Percentiles rank a stretch among this genome's conserved stretches.
Conservation (phyloP, 1,140 invertebrate genomes). For the Sinella curviseta region DNA sequence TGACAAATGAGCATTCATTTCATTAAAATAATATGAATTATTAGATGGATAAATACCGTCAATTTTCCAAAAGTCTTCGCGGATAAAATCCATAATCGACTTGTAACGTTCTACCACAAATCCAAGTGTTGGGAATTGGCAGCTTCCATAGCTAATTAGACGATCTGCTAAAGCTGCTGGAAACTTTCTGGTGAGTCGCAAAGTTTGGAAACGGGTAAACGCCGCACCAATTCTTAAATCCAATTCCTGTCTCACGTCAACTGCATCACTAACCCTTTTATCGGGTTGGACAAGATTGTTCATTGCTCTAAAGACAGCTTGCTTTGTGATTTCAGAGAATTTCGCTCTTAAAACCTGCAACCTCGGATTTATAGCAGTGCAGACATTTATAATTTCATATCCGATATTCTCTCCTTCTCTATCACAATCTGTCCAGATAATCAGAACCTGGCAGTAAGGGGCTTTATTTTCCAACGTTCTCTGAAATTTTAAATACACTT, state of each 20-base stretch:
- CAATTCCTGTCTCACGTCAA: constrained; percentile 90
- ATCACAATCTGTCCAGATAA: constrained; percentile 99
- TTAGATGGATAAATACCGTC: constrained; percentile 68
- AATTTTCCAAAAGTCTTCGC: constrained; percentile 92
- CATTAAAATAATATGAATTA: constrained; percentile 29
- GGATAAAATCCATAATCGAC: constrained; percentile 82
- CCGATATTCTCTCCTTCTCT: constrained; percentile 98
- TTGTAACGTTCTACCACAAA: constrained; percentile 95
- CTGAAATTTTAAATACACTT: too few species aligned
- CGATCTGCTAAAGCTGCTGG: constrained; percentile 71
- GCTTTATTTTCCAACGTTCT: constrained; percentile 81
- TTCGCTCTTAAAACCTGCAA: constrained; percentile 80
- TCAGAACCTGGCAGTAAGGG: constrained; percentile 71
- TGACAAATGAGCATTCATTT: constrained; percentile 16
- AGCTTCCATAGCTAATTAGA: constrained; percentile 95
- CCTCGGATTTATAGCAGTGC: constrained; percentile 74
- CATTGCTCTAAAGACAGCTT: constrained; percentile 77
- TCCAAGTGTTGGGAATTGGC: constrained; percentile 95
- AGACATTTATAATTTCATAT: constrained; percentile 94
- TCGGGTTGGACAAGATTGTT: constrained; percentile 78
- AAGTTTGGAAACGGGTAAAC: constrained; percentile 97
- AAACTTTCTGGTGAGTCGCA: constrained; percentile 83
- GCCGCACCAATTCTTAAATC: constrained; percentile 97
- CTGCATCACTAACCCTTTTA: constrained; percentile 84
- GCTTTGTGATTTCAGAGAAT: constrained; percentile 94